Evolutionary conservation across 2,888 invertebrate species (phyloP).

Genomic region (Bellardia bayeri): DNA sequence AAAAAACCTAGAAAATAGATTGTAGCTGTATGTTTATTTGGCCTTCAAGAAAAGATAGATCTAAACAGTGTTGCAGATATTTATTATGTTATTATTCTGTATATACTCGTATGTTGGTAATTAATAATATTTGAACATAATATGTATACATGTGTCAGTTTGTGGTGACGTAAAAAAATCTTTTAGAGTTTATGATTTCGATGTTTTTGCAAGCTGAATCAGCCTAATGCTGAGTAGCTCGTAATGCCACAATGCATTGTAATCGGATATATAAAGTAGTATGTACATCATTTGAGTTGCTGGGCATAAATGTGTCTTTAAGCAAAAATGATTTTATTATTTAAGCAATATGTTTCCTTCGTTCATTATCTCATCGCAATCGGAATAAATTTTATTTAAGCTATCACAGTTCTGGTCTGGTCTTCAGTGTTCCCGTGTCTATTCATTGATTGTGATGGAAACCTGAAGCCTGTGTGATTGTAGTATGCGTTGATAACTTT

Average conservation of each 20-base stretch:
- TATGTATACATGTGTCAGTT: too few relatives aligned
- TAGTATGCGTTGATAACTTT: constrained; percentile 22
- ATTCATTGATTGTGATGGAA: constrained; percentile 14
- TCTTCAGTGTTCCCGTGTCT: not conserved
- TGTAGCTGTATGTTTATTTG: too few relatives aligned
- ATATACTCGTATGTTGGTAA: too few relatives aligned
- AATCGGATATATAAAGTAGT: constrained; percentile 6
- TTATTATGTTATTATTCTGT: too few relatives aligned
- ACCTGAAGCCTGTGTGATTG: constrained; percentile 39
- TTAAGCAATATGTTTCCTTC: constrained; percentile 50
- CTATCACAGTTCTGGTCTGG: constrained; percentile 13
- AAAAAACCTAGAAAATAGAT: too few relatives aligned
- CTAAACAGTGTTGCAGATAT: too few relatives aligned
- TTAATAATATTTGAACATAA: too few relatives aligned
- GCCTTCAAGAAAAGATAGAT: too few relatives aligned
- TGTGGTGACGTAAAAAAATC: too few relatives aligned
- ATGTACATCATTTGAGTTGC: not conserved
- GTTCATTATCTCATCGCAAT: constrained; percentile 58
- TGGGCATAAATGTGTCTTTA: constrained; percentile 12
- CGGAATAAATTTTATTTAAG: constrained; percentile 41
- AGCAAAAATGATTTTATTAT: constrained; percentile 21
- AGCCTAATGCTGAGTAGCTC: too few relatives aligned
- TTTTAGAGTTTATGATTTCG: too few relatives aligned
- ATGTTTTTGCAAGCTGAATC: too few relatives aligned
- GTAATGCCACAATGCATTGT: constrained; percentile 8